A percentile compares a stretch with the other conserved stretches of the same genome.
Conservation (phyloP, 35 echinoderm and acorn worm genomes). For the Eucidaris tribuloides region DNA sequence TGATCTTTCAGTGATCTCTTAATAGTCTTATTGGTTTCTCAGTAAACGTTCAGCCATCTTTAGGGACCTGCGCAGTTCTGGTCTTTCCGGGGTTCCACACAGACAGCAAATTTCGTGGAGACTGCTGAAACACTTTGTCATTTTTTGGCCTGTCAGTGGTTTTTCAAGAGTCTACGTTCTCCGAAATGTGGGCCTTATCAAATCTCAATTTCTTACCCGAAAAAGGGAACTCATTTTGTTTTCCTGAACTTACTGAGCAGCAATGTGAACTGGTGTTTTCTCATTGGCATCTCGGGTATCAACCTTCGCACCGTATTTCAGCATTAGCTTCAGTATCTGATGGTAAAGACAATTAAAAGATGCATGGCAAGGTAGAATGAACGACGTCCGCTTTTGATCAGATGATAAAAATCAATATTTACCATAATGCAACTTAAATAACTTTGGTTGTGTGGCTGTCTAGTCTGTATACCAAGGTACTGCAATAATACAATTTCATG, state of each 20-base stretch:
- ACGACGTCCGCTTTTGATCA: no score
- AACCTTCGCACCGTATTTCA: slow-evolving; percentile 24
- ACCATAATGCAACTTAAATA: no score
- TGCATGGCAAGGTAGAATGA: no score
- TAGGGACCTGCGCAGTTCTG: background rate
- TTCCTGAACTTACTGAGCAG: slow-evolving; percentile 54
- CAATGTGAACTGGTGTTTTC: slow-evolving; percentile 63
- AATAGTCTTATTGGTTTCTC: no score
- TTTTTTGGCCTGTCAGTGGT: background rate
- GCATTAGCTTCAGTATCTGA: slow-evolving; percentile 44
- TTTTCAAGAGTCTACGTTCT: background rate
- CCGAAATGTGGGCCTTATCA: background rate
- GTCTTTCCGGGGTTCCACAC: background rate
- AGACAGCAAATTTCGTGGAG: background rate
- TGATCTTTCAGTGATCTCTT: no score
- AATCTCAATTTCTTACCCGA: background rate
- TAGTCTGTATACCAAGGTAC: no score
- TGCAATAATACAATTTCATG: no score
- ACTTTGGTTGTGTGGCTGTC: no score
- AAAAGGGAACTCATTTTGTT: no score
- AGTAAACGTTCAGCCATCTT: no score
- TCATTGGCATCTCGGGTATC: slow-evolving; percentile 26
- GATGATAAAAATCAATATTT: no score
- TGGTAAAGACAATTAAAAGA: no score
- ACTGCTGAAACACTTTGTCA: background rate